Evolutionary conservation across 2,113 vertebrate genomes (phyloP).

Genomic region (Callionymus lyra): DNA sequence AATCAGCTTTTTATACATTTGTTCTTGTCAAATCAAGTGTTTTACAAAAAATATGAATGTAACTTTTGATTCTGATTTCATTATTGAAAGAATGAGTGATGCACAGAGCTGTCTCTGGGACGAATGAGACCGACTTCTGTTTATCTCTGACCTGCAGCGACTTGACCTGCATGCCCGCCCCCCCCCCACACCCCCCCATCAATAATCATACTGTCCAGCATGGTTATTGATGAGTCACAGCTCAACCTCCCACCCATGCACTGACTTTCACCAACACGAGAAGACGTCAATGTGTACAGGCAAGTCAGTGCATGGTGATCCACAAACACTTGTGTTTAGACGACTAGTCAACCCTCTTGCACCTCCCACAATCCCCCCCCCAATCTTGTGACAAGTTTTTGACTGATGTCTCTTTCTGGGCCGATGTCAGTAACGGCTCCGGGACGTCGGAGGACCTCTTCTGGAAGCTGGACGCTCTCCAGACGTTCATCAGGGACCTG

Average conservation of each 20-base stretch:
- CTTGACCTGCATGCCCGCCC: slow-evolving; percentile 77
- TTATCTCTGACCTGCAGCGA: slow-evolving; percentile 69
- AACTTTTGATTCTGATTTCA: too few relatives aligned
- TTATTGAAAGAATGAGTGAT: too few relatives aligned
- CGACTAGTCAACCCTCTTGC: slow-evolving; percentile 67
- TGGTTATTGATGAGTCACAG: slow-evolving; percentile 81
- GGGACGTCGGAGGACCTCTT: slow-evolving; percentile 97
- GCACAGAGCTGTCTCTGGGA: too few relatives aligned
- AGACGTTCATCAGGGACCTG: slow-evolving; percentile 96
- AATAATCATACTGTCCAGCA: slow-evolving; percentile 80
- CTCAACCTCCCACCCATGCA: slow-evolving; percentile 73
- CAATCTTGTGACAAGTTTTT: slow-evolving; percentile 22
- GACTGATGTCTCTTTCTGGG: slow-evolving; percentile 55
- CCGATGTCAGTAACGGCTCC: slow-evolving; percentile 87
- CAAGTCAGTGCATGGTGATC: slow-evolving; percentile 73
- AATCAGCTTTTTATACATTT: too few relatives aligned
- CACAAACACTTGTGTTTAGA: slow-evolving; percentile 57
- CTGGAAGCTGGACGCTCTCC: slow-evolving; percentile 97
- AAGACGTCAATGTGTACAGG: slow-evolving; percentile 13
- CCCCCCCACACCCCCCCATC: slow-evolving; percentile 58
- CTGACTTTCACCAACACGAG: slow-evolving; percentile 54
- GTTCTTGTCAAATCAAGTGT: too few relatives aligned
- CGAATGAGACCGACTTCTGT: slow-evolving; percentile 68
- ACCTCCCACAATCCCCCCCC: slow-evolving; percentile 50
- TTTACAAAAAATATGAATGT: too few relatives aligned